A percentile compares a stretch with the other conserved stretches of the same genome.
Conservation (phyloP, 1,140 invertebrate genomes). For the Drosophila trapezifrons region DNA sequence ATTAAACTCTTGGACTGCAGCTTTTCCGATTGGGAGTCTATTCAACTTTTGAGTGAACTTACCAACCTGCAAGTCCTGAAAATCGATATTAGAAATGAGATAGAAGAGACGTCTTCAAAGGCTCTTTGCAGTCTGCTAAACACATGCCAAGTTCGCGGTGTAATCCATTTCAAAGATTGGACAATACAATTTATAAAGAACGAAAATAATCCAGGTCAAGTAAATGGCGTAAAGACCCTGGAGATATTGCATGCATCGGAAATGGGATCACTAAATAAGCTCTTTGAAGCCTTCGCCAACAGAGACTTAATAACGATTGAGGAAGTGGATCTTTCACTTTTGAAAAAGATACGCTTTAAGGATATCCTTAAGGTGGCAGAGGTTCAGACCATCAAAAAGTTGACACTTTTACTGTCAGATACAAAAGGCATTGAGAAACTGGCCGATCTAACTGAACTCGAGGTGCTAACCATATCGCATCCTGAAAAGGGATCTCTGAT, state of each 20-base stretch:
- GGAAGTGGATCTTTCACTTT: background rate
- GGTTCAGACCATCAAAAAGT: background rate
- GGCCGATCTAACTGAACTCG: background rate
- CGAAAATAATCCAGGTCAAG: background rate
- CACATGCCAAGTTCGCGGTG: background rate
- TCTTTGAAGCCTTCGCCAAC: background rate
- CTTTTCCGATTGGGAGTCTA: background rate
- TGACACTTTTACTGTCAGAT: background rate
- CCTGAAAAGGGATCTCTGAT: background rate
- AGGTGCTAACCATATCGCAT: background rate
- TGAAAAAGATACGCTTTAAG: background rate
- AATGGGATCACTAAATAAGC: background rate
- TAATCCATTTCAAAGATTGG: background rate
- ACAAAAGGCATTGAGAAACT: constrained; percentile 3
- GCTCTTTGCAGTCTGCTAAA: background rate
- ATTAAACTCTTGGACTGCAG: background rate
- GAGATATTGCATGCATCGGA: background rate
- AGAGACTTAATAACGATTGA: background rate
- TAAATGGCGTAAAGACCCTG: background rate
- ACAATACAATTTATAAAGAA: background rate
- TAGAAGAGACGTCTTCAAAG: too few species aligned
- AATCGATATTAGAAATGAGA: background rate
- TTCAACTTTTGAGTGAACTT: background rate
- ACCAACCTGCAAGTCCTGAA: background rate
- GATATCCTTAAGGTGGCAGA: constrained; percentile 1